Conservation (phyloP, 1,140 invertebrate genomes). For the Steinernema feltiae region DNA sequence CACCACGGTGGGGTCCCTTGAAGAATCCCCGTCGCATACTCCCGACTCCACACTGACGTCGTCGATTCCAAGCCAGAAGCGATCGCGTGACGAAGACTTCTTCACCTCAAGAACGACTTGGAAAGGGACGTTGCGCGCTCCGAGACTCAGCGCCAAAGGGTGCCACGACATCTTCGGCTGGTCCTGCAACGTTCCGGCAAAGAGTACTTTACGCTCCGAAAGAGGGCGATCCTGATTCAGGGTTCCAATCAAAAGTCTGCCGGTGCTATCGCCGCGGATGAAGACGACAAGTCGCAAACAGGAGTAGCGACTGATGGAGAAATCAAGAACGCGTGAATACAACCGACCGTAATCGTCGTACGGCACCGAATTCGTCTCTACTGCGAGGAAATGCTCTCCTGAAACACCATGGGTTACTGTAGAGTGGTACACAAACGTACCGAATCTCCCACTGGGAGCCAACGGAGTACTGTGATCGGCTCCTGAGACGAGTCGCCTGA, state of each 20-base stretch:
- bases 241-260: not conserved
- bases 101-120: slow-evolving; percentile 14
- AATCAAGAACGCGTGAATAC: slow-evolving; percentile 1
- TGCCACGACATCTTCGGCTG: slow-evolving; percentile 10
- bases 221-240: not conserved
- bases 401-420: slow-evolving; percentile 4
- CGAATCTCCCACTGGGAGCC: not conserved
- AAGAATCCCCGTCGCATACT: not conserved
- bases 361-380: slow-evolving; percentile 16
- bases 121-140: not conserved
- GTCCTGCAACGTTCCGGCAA: not conserved
- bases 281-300: not conserved
- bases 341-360: slow-evolving; percentile 28
- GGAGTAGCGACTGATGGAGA: slow-evolving; percentile 8
- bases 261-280: not conserved
- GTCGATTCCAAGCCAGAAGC: slow-evolving; percentile 14
- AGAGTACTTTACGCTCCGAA: not conserved
- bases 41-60: slow-evolving; percentile 1
- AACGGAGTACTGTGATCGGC: not conserved
- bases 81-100: not conserved
- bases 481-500: not conserved
- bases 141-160: not conserved
- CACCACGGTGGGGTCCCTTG: not conserved
- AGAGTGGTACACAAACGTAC: slow-evolving; percentile 12
- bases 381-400: slow-evolving; percentile 25